Base-by-base conservation (phyloP, 2,888 invertebrate species). In the Vanessa cardui region DNA sequence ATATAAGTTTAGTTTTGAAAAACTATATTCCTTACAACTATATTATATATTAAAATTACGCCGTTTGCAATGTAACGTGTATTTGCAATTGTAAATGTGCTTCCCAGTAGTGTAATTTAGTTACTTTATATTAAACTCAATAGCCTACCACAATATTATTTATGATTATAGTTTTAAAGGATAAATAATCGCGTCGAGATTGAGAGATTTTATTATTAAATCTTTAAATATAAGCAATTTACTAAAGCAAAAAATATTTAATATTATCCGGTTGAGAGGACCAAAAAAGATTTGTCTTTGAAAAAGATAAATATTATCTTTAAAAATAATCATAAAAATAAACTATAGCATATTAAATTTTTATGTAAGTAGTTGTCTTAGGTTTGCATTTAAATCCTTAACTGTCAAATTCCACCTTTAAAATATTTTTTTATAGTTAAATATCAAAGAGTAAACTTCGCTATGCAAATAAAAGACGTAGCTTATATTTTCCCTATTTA, bases 51-150 rank as follows among this genome's bases (percentile, higher is more conserved):
- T n/a, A n/a, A n/a, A n/a, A n/a, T n/a, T n/a, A n/a, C n/a, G n/a
- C n/a, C n/a, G n/a, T n/a, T n/a, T n/a, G n/a, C n/a, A n/a, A n/a
- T n/a, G n/a, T n/a, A n/a, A n/a, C n/a, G n/a, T n/a, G n/a, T n/a
- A n/a, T n/a, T n/a, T n/a, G n/a, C n/a, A n/a, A n/a, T n/a, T n/a
- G n/a, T n/a, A n/a, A n/a, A n/a, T n/a, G n/a, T 62, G 65, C 64
- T 69, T 79, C 76, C 74, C 79, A 84, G 83, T 84, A 81, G 81
- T 84, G 87, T 86, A 86, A 87, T 86, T 84, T 83, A 76, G 80
- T 78, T 80, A 77, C 78, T 78, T 78, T 76, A 78, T 83, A 85
- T 87, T 84, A 87, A 83, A 65, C 60, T 47, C 50, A 62, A 64
- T 70, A 64, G 64, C 66, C n/a, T 0, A 33, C 62, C 63, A 20